These are phyloP conservation scores for Machimus rusticus DNA, from an alignment of 2,888 invertebrate genomes.

Conservation along the genomic window DNA sequence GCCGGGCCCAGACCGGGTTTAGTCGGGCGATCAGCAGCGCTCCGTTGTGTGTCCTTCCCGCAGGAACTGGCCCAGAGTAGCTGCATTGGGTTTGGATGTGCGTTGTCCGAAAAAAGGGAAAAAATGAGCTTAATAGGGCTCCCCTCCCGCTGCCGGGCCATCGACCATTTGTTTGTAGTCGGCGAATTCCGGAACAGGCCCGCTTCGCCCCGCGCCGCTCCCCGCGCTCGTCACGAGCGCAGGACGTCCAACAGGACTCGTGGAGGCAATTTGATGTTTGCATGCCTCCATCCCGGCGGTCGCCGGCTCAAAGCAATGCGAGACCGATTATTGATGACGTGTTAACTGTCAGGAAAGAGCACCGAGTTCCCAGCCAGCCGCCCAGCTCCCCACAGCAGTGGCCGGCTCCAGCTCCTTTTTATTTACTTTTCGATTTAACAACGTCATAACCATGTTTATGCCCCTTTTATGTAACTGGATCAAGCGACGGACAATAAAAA, in stretches of 20 bases:
- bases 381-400: background rate
- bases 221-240: background rate
- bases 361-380: conserved; percentile 3
- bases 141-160: conserved; percentile 3
- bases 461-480: conserved; percentile 37
- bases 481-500: conserved; percentile 36
- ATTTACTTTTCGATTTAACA: conserved; percentile 43
- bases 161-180: conserved; percentile 28
- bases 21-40: background rate
- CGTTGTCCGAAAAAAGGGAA: background rate
- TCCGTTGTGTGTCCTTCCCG: conserved; percentile 9
- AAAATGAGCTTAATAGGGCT: conserved; percentile 28
- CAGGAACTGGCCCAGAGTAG: background rate
- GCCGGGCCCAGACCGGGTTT: background rate
- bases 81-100: conserved; percentile 21
- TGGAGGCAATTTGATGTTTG: conserved; percentile 40
- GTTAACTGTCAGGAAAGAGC: conserved; percentile 35
- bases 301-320: conserved; percentile 7
- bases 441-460: conserved; percentile 42
- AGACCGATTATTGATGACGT: conserved; percentile 40
- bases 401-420: conserved; percentile 1
- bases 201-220: background rate
- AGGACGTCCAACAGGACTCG: background rate
- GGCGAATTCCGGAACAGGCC: background rate
- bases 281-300: background rate